These are phyloP conservation scores for Vidua macroura DNA, from an alignment of 2,113 vertebrate species.

Conservation along the genomic window DNA sequence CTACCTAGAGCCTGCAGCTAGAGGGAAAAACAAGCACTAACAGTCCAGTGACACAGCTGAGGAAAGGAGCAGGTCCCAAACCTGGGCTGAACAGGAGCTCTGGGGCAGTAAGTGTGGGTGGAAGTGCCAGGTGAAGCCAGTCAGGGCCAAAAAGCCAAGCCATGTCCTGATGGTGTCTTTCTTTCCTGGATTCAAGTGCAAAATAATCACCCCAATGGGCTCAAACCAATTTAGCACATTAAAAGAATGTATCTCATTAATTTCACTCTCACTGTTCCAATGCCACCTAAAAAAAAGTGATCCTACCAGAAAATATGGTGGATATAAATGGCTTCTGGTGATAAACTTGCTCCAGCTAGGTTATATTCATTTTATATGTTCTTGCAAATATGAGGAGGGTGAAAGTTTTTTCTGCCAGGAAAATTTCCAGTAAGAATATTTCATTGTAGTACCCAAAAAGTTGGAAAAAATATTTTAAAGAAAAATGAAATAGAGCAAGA, in stretches of 20 bases:
- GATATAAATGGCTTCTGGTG: not conserved
- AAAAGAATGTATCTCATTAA: not conserved
- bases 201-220: not conserved
- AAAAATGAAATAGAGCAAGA: not conserved
- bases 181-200: not conserved
- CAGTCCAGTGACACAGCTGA: not conserved
- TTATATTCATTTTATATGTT: not conserved
- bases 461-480: not conserved
- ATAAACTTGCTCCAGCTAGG: not conserved
- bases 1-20: not conserved
- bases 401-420: not conserved
- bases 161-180: not conserved
- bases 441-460: not conserved
- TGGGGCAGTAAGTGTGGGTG: not conserved
- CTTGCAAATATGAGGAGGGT: not conserved
- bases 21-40: not conserved
- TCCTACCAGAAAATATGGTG: not conserved
- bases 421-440: not conserved
- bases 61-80: not conserved
- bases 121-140: not conserved
- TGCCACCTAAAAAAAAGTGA: not conserved
- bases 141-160: not conserved
- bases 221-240: not conserved
- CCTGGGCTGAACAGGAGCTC: not conserved
- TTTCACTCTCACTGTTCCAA: not conserved